Conservation (phyloP, 1,140 invertebrate genomes). For the Bombus consobrinus region DNA sequence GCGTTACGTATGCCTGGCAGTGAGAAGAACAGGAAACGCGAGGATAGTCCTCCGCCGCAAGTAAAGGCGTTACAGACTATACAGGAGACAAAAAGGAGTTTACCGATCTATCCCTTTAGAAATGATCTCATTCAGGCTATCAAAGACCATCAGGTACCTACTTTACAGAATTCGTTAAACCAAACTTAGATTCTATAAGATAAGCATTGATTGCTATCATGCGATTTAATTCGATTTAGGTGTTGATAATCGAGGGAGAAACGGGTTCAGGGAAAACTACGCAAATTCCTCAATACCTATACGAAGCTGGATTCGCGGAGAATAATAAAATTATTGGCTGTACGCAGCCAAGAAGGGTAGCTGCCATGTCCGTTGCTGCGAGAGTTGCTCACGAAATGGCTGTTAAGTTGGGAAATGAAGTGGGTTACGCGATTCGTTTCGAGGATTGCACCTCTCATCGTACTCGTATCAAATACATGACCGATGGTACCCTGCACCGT, state of each 20-base stretch:
- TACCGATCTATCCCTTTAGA: conserved; percentile 97
- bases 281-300: conserved; percentile 98
- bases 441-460: conserved; percentile 99
- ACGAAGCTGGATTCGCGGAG: conserved; percentile 94
- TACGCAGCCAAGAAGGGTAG: conserved; percentile 93
- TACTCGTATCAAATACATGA: conserved; percentile 99
- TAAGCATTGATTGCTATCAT: not conserved
- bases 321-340: conserved; percentile 91
- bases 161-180: conserved; percentile 72
- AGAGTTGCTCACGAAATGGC: conserved; percentile 99
- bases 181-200: conserved; percentile 18
- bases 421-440: conserved; percentile 99
- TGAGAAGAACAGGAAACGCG: conserved; percentile 84
- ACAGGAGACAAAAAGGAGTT: conserved; percentile 95
- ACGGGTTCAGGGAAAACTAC: conserved; percentile 99
- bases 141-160: conserved; percentile 93
- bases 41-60: conserved; percentile 86
- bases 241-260: conserved; percentile 98
- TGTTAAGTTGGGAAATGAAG: conserved; percentile 98
- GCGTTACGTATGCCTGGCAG: conserved; percentile 93
- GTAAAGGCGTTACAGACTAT: conserved; percentile 90
- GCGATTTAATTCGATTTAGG: conserved; percentile 71
- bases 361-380: conserved; percentile 99
- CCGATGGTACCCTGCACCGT: conserved; percentile 98
- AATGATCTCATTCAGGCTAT: conserved; percentile 95